Evolutionary conservation across 1,140 invertebrate genomes (phyloP), one percentile per base, ranked within the genome.

Genomic region (Leptopilina clavipes): DNA sequence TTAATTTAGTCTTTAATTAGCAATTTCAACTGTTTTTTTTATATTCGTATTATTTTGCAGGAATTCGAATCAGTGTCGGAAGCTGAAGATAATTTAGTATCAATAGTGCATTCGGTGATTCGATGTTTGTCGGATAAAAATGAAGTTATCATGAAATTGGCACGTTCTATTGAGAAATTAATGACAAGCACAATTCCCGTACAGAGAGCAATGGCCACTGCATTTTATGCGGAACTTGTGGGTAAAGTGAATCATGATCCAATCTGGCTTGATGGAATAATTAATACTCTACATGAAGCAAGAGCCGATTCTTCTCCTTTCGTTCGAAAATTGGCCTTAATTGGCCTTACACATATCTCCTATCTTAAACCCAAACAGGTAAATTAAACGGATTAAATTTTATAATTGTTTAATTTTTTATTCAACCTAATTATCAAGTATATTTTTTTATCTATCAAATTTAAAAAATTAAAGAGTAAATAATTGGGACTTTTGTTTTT

Each of bases 221-320:
- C 84, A 0, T 85, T 89, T 70, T 89, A 88, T 31, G 79, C 81
- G 0, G 86, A 89, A 78, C 70, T 89, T 8, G 83, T 89, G 25
- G 88, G 86, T 1, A 80, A 78, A 19, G 76, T 84, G 22, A 77
- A 85, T 31, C 85, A 82, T 14, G 86, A 84, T n/a, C 56, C 70
- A 1, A 81, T 86, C 71, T 89, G 87, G 87, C 74, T 90, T 8
- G 87, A 90, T 43, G 83, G 83, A 0, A 87, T 88, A 9, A 85
- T 90, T 9, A 89, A 88, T 71, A 78, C 81, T 3, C 65, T 90
- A 6, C 81, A 87, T 52, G 86, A 89, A 73, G 84, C 87, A 0
- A 89, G 85, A 79, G 19, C 83, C 3, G 89, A 90, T 74, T 90
- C 88, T 0, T 88, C 86, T 1, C 75, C 86, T 0, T 80, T 90